Conservation (phyloP, 2,888 invertebrate species). For the Automeris io region DNA sequence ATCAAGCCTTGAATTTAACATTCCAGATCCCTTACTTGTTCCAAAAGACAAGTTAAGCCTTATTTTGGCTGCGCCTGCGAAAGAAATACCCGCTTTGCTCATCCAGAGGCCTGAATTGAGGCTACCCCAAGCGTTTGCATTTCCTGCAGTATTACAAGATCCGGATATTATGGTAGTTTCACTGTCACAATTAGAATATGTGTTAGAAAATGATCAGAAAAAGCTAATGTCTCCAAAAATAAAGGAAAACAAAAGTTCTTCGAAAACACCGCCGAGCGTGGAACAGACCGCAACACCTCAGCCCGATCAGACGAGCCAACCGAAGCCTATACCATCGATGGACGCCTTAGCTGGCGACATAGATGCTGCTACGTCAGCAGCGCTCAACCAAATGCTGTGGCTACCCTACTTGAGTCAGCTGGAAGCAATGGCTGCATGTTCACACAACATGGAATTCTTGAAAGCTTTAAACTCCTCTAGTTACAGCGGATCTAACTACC, state of each 20-base stretch:
- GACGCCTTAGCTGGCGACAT: slow-evolving; percentile 78
- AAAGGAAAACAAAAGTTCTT: slow-evolving; percentile 27
- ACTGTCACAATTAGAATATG: slow-evolving; percentile 82
- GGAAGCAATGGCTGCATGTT: slow-evolving; percentile 77
- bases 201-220: slow-evolving; percentile 72
- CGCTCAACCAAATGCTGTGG: slow-evolving; percentile 86
- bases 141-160: slow-evolving; percentile 84
- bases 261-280: slow-evolving; percentile 30
- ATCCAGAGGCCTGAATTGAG: slow-evolving; percentile 84
- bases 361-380: slow-evolving; percentile 82
- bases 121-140: slow-evolving; percentile 84
- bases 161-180: slow-evolving; percentile 88
- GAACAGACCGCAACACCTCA: slow-evolving; percentile 33
- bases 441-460: slow-evolving; percentile 75
- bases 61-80: slow-evolving; percentile 83
- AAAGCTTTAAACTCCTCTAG: slow-evolving; percentile 75
- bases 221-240: slow-evolving; percentile 27
- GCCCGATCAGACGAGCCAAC: slow-evolving; percentile 41
- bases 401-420: slow-evolving; percentile 81
- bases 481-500: slow-evolving; percentile 62
- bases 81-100: slow-evolving; percentile 85
- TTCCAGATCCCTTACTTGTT: slow-evolving; percentile 89
- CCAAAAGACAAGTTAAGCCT: slow-evolving; percentile 85
- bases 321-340: slow-evolving; percentile 54
- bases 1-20: slow-evolving; percentile 80